Evolutionary conservation across 2,888 invertebrate species (phyloP).

Genomic region (Philopedon plagiatum): DNA sequence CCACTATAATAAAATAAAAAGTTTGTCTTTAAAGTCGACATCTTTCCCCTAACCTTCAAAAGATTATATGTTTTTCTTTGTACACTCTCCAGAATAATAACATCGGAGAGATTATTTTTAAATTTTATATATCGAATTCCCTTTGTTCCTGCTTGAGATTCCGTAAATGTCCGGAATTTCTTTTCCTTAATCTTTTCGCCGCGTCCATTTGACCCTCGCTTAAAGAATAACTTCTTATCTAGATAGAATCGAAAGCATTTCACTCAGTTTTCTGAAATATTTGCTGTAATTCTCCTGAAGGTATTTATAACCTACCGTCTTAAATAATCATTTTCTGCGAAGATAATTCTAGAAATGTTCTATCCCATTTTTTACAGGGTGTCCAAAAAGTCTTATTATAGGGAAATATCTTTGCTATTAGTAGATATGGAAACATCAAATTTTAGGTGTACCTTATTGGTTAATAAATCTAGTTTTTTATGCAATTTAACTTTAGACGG

Average conservation of each 20-base stretch:
- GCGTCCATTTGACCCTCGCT: constrained; percentile 33
- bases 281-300: constrained; percentile 4
- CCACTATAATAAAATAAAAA: constrained; percentile 3
- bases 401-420: too few relatives aligned
- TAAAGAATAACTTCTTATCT: constrained; percentile 25
- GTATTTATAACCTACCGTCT: neutral
- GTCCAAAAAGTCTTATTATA: neutral
- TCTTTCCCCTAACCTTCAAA: constrained; percentile 19
- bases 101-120: constrained; percentile 56
- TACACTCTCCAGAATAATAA: constrained; percentile 53
- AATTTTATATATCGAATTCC: constrained; percentile 55
- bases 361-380: too few relatives aligned
- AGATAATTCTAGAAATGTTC: neutral
- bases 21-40: constrained; percentile 4
- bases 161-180: constrained; percentile 51
- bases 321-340: neutral
- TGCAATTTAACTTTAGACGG: too few relatives aligned
- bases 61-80: constrained; percentile 51
- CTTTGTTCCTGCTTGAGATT: constrained; percentile 57
- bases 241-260: constrained; percentile 17
- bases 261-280: constrained; percentile 10
- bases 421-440: too few relatives aligned
- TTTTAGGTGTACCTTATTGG: too few relatives aligned
- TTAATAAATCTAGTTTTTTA: too few relatives aligned
- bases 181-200: constrained; percentile 51